Evolutionary conservation across 2,113 vertebrate genomes (phyloP).

Genomic region (Hemiscyllium ocellatum): DNA sequence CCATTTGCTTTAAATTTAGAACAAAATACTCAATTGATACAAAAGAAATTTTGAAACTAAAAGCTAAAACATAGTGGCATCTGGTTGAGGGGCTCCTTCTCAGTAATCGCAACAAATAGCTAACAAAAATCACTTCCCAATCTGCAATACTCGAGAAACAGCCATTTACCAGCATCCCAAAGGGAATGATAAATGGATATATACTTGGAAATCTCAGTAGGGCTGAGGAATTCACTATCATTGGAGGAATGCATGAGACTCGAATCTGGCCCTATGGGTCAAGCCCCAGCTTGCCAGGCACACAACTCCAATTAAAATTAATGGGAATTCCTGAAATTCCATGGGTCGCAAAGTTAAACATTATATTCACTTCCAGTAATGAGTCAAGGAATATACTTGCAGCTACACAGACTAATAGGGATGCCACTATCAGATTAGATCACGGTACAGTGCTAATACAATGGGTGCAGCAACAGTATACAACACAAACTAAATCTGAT

Average conservation of each 20-base stretch:
- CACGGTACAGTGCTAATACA: no score
- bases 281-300: neutral
- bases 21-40: neutral
- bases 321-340: slow-evolving; percentile 24
- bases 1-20: neutral
- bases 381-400: neutral
- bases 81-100: neutral
- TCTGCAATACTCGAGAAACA: neutral
- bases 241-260: neutral
- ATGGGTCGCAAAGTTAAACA: slow-evolving; percentile 13
- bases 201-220: neutral
- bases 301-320: neutral
- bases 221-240: neutral
- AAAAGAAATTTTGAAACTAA: neutral
- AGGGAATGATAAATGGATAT: neutral
- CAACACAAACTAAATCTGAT: neutral
- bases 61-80: neutral
- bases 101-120: neutral
- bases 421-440: neutral
- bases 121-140: neutral
- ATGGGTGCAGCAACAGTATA: neutral
- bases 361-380: neutral
- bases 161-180: neutral
- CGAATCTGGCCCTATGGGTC: neutral
- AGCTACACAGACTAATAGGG: neutral